Conservation (phyloP, 2,888 invertebrate species). For the Habroteleia sp. region DNA sequence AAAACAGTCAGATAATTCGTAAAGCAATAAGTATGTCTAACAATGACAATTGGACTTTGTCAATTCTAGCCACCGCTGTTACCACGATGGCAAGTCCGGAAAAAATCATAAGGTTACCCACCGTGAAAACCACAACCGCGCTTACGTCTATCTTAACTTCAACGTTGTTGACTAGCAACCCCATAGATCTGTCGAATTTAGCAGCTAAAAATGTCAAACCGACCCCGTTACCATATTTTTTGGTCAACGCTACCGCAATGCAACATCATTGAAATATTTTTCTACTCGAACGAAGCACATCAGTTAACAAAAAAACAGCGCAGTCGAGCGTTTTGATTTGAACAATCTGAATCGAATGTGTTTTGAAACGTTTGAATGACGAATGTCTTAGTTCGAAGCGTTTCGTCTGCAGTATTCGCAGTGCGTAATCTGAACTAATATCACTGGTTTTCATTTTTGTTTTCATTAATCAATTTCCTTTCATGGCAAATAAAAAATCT, state of each 20-base stretch:
- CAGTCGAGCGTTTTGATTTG: neutral
- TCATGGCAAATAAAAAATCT: conserved; percentile 9
- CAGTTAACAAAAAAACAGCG: too few species aligned
- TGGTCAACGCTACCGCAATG: conserved; percentile 72
- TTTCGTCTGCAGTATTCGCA: too few species aligned
- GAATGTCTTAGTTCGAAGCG: too few species aligned
- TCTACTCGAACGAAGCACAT: conserved; percentile 33
- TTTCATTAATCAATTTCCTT: too few species aligned
- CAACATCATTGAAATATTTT: conserved; percentile 62
- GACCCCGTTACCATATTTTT: conserved; percentile 70
- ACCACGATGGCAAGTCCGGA: conserved; percentile 69
- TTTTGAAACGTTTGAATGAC: too few species aligned
- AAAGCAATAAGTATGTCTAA: conserved; percentile 65
- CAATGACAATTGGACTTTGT: conserved; percentile 68
- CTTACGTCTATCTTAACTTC: conserved; percentile 69
- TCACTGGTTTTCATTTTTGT: too few species aligned
- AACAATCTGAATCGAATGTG: too few species aligned
- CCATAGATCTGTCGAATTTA: conserved; percentile 66
- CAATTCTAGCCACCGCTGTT: conserved; percentile 69
- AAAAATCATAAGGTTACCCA: conserved; percentile 69
- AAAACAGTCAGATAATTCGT: conserved; percentile 59
- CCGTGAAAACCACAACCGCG: conserved; percentile 68
- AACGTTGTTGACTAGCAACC: conserved; percentile 69
- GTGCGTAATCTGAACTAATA: too few species aligned
- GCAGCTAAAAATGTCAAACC: conserved; percentile 68